Evolutionary conservation across 2,797 vertebrate genomes (phyloP).

Genomic region (Heterohyrax brucei): DNA sequence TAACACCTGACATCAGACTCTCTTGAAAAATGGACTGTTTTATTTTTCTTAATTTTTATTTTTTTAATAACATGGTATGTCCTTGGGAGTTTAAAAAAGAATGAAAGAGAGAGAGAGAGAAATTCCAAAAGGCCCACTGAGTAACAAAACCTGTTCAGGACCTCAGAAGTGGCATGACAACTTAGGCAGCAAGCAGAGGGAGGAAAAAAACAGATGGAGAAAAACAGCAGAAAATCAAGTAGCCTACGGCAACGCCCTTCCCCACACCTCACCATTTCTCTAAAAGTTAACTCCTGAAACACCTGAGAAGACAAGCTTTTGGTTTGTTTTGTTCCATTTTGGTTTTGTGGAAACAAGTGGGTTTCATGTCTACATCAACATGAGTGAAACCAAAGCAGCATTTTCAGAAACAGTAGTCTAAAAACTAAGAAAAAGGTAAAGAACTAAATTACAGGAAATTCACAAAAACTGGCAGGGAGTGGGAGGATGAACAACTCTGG

Average conservation of each 20-base stretch:
- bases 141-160: conserved; percentile 38
- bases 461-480: not conserved
- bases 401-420: conserved; percentile 68
- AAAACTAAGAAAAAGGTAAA: conserved; percentile 26
- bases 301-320: not conserved
- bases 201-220: not conserved
- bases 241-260: not conserved
- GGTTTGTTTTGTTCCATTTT: not conserved
- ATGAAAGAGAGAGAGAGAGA: not conserved
- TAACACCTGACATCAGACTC: conserved; percentile 16
- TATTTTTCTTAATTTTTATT: not conserved
- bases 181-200: not conserved
- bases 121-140: not conserved
- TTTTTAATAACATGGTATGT: conserved; percentile 16
- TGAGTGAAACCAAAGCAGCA: conserved; percentile 15
- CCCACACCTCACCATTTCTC: conserved; percentile 16
- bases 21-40: not conserved
- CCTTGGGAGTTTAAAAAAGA: not conserved
- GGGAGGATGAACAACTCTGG: not conserved
- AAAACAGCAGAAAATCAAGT: not conserved
- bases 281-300: conserved; percentile 45
- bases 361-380: conserved; percentile 18
- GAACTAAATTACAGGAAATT: conserved; percentile 51
- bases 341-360: not conserved
- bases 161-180: not conserved